Evolutionary conservation across 1,140 invertebrate species (phyloP).

Genomic region (Caligus rogercresseyi): DNA sequence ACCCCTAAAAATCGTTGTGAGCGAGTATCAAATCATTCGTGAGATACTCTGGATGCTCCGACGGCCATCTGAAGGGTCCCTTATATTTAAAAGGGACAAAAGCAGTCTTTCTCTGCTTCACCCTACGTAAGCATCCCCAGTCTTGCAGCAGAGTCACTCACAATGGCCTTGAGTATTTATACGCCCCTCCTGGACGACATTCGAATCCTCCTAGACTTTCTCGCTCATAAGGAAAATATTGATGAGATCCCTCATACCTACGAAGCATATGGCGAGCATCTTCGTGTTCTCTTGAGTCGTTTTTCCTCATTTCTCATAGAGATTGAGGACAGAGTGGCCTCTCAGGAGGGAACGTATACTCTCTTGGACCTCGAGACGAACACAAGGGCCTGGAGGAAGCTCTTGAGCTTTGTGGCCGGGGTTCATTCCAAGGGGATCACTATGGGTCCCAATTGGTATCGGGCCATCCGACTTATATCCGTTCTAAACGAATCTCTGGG

Average conservation of each 20-base stretch:
- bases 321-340: slow-evolving; percentile 1
- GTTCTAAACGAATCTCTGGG: not conserved
- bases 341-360: slow-evolving; percentile 1
- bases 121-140: not conserved
- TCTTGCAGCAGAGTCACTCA: not conserved
- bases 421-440: not conserved
- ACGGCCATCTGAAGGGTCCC: not conserved
- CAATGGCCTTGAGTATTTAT: not conserved
- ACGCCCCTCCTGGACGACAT: not conserved
- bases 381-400: not conserved
- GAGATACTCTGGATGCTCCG: slow-evolving; percentile 16
- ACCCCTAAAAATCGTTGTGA: not conserved
- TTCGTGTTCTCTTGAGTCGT: not conserved
- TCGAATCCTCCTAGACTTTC: not conserved
- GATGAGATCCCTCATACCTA: not conserved
- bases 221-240: not conserved
- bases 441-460: not conserved
- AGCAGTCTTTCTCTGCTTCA: not conserved
- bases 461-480: not conserved
- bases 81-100: not conserved
- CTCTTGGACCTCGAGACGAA: not conserved
- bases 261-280: slow-evolving; percentile 5
- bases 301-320: not conserved
- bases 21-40: slow-evolving; percentile 15
- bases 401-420: not conserved